Evolutionary conservation across 1,140 invertebrate genomes (phyloP).

Genomic region (Ips typographus): DNA sequence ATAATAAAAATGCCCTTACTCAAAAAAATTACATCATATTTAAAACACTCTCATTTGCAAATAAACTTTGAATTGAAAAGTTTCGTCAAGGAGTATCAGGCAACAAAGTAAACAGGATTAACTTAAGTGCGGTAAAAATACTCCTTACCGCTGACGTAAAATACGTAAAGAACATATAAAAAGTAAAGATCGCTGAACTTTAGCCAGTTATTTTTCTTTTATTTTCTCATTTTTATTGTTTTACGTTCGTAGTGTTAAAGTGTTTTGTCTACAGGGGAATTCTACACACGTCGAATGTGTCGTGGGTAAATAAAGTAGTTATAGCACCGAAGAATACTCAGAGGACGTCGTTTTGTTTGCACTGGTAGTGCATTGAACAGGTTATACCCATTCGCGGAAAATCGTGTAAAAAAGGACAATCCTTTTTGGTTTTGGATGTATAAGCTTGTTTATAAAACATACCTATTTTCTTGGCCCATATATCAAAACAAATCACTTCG

Average conservation of each 20-base stretch:
- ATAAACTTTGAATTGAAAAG: too few relatives aligned
- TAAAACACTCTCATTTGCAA: too few relatives aligned
- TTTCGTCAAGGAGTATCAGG: too few relatives aligned
- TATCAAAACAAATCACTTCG: conserved; percentile 12
- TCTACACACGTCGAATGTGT: conserved; percentile 9
- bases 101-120: too few relatives aligned
- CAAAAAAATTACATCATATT: too few relatives aligned
- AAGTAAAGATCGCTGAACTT: conserved; percentile 32
- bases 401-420: neutral
- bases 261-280: conserved; percentile 32
- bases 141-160: conserved; percentile 9
- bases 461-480: conserved; percentile 10
- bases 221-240: conserved; percentile 29
- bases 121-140: conserved; percentile 11
- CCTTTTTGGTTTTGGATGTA: neutral
- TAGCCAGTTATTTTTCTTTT: conserved; percentile 22
- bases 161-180: conserved; percentile 12
- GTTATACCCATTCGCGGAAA: neutral
- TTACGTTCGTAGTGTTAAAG: conserved; percentile 29
- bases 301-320: conserved; percentile 16
- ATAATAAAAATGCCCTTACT: too few relatives aligned
- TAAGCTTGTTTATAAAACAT: neutral
- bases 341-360: neutral
- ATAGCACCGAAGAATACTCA: neutral
- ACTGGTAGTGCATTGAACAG: neutral